phyloP scores from a whole-genome alignment of 2,888 invertebrate genomes.

The Ophioninae sp. region DNA sequence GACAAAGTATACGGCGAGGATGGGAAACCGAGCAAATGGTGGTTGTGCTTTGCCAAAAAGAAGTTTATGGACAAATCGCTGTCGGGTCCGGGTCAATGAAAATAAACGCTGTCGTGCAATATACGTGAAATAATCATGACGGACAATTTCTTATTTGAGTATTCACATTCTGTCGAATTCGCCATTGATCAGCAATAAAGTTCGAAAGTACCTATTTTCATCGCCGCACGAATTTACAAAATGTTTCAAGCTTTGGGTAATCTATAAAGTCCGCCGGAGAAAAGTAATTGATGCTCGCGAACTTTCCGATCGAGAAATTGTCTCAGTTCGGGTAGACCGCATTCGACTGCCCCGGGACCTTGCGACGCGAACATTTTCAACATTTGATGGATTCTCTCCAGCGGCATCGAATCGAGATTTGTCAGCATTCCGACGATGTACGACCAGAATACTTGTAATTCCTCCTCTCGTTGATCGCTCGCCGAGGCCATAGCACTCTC shows the following conservation, averaged over 20 bases:
- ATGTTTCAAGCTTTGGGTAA: constrained; percentile 87
- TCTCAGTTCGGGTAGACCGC: constrained; percentile 92
- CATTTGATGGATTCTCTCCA: constrained; percentile 98
- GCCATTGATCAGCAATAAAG: constrained; percentile 9
- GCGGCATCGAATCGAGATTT: constrained; percentile 94
- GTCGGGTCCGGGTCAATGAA: constrained; percentile 92
- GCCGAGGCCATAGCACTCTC: constrained; percentile 98
- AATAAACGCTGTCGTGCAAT: constrained; percentile 26
- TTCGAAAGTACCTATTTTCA: constrained; percentile 3
- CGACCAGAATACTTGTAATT: constrained; percentile 97
- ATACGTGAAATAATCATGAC: constrained; percentile 12
- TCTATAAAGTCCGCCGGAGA: constrained; percentile 93
- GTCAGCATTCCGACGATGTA: constrained; percentile 98
- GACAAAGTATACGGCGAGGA: constrained; percentile 92
- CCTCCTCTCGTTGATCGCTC: constrained; percentile 96
- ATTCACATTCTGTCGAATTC: constrained; percentile 16
- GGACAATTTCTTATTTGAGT: constrained; percentile 23
- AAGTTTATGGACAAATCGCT: constrained; percentile 99
- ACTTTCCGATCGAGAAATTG: constrained; percentile 96
- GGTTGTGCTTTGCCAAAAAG: constrained; percentile 99
- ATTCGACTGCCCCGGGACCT: constrained; percentile 93
- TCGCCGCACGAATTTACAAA: neutral
- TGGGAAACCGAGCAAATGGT: constrained; percentile 99
- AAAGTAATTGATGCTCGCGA: constrained; percentile 92
- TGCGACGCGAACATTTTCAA: constrained; percentile 97